phyloP scores from a whole-genome alignment of 2,113 vertebrate genomes.

The Prunella himalayana region DNA sequence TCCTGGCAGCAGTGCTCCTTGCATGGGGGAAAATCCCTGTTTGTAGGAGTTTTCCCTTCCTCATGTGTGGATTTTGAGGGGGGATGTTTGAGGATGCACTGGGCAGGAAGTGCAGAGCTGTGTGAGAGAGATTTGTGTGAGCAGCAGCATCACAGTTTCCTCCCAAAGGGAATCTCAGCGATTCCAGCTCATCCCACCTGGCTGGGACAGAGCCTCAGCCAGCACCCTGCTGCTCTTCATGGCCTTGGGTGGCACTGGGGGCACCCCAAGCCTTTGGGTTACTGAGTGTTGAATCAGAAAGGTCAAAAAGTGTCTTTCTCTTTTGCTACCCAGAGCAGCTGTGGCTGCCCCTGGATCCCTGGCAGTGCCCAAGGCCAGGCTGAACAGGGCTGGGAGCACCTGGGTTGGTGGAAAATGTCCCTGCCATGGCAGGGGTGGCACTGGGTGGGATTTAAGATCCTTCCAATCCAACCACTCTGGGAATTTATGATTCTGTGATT shows the following conservation, averaged over 20 bases:
- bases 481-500: not conserved
- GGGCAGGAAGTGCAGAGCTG: rapidly evolving
- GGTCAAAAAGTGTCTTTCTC: too few species aligned
- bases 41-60: rapidly evolving
- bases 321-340: not conserved
- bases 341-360: not conserved
- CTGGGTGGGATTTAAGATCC: not conserved
- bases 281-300: not conserved
- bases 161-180: rapidly evolving
- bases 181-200: not conserved
- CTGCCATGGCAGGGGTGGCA: not conserved
- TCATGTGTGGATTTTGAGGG: rapidly evolving
- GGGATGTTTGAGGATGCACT: not conserved
- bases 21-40: rapidly evolving
- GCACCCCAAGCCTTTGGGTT: not conserved
- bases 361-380: not conserved
- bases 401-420: not conserved
- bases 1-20: rapidly evolving
- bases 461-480: not conserved
- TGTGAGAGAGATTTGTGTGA: rapidly evolving
- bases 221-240: not conserved
- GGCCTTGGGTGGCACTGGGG: not conserved
- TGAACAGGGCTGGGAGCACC: not conserved
- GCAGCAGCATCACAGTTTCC: not conserved
- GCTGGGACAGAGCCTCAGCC: not conserved